Conservation (phyloP, 2,797 vertebrate genomes). For the Aratinga solstitialis region DNA sequence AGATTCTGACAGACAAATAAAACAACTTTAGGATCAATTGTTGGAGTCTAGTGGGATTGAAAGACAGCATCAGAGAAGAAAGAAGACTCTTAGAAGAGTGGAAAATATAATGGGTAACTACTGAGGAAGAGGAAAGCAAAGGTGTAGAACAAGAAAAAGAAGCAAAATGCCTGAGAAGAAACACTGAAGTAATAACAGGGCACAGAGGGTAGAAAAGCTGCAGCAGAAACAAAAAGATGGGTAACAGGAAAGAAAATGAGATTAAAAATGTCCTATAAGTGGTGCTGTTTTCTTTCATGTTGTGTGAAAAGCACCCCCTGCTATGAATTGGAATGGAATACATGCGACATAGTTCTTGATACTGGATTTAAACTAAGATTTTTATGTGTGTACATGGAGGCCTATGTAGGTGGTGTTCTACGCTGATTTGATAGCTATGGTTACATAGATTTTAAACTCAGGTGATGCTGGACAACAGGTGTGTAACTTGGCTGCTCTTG, state of each 20-base stretch:
- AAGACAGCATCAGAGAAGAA: background rate
- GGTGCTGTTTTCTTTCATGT: background rate
- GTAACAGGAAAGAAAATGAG: background rate
- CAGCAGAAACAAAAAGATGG: background rate
- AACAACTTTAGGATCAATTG: background rate
- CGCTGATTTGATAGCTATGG: background rate
- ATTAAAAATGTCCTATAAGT: background rate
- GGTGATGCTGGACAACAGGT: background rate
- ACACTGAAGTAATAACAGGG: background rate
- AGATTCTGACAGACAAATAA: background rate
- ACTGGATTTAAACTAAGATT: background rate
- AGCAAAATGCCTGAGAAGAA: background rate
- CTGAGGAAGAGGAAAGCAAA: background rate
- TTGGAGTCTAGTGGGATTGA: background rate
- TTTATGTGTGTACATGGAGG: background rate
- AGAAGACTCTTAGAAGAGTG: background rate
- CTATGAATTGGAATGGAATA: background rate
- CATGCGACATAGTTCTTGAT: background rate
- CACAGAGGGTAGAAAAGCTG: background rate
- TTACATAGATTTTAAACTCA: background rate
- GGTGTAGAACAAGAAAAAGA: background rate
- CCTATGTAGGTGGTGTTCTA: background rate
- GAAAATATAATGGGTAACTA: background rate
- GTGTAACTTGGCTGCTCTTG: background rate
- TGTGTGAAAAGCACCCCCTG: background rate